These are phyloP conservation scores for Oegoconia quadripuncta DNA, from an alignment of 2,888 invertebrate species.

Conservation along the genomic window DNA sequence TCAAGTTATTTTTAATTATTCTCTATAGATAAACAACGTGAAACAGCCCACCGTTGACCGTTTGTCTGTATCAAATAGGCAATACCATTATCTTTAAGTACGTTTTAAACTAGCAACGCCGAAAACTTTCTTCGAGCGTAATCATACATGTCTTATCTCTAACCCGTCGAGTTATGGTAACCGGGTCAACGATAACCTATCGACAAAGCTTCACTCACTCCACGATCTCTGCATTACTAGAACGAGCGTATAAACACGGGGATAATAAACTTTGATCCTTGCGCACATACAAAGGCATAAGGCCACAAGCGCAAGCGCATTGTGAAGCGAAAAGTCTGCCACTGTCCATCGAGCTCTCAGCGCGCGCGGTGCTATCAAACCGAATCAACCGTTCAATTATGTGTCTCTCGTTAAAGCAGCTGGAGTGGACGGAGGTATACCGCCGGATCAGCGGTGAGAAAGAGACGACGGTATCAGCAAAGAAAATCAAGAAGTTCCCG, in stretches of 20 bases:
- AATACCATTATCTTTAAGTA: too few relatives aligned
- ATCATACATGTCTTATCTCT: too few relatives aligned
- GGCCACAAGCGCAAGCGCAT: constrained; percentile 46
- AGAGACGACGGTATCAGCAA: constrained; percentile 34
- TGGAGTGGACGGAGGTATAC: constrained; percentile 64
- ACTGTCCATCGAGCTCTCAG: constrained; percentile 20
- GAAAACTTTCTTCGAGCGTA: too few relatives aligned
- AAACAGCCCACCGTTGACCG: too few relatives aligned
- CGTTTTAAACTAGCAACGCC: too few relatives aligned
- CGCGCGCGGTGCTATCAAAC: constrained; percentile 14
- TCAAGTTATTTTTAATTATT: too few relatives aligned
- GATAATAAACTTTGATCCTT: constrained; percentile 31
- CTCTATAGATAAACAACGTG: too few relatives aligned
- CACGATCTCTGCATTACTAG: constrained; percentile 23
- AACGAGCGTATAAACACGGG: constrained; percentile 39
- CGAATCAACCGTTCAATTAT: constrained; percentile 27
- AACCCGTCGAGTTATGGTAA: too few relatives aligned
- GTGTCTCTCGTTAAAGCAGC: constrained; percentile 66
- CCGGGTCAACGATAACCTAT: constrained; percentile 51
- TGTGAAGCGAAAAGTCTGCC: constrained; percentile 23
- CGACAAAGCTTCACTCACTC: constrained; percentile 30
- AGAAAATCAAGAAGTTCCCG: constrained; percentile 80
- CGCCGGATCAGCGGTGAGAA: constrained; percentile 50
- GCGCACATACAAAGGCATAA: constrained; percentile 29
- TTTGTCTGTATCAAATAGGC: too few relatives aligned